Evolutionary conservation across 2,888 invertebrate genomes (phyloP).

Genomic region (Gisinianus flammeolus): DNA sequence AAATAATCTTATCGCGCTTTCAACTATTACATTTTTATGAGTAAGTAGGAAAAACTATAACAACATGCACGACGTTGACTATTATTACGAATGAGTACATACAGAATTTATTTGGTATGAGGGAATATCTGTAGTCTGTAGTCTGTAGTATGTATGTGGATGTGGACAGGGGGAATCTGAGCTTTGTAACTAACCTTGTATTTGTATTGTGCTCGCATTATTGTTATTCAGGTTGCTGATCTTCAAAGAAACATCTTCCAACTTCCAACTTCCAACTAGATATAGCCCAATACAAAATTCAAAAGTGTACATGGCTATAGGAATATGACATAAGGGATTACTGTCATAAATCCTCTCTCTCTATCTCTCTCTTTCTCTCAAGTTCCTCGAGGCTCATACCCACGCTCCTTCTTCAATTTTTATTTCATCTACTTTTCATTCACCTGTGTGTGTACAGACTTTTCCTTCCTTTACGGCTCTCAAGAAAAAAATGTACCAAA

Average conservation of each 20-base stretch:
- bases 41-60: no score
- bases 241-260: no score
- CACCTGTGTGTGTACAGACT: background rate
- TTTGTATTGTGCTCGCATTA: background rate
- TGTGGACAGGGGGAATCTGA: no score
- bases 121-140: background rate
- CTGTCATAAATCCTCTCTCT: slow-evolving; percentile 25
- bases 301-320: background rate
- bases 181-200: slow-evolving; percentile 17
- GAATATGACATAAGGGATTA: slow-evolving; percentile 25
- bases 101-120: no score
- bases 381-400: slow-evolving; percentile 20
- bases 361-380: background rate
- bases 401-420: slow-evolving; percentile 31
- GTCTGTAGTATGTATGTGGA: no score
- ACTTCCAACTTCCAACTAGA: background rate
- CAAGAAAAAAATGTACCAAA: no score
- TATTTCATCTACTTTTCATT: slow-evolving; percentile 6
- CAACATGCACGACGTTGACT: no score
- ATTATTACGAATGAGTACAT: no score
- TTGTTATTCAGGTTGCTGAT: slow-evolving; percentile 24
- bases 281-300: background rate
- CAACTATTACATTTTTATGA: no score
- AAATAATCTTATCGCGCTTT: no score
- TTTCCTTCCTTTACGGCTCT: background rate